Evolutionary conservation across 1,140 invertebrate species (phyloP).

Genomic region (Panagrolaimus sp.): DNA sequence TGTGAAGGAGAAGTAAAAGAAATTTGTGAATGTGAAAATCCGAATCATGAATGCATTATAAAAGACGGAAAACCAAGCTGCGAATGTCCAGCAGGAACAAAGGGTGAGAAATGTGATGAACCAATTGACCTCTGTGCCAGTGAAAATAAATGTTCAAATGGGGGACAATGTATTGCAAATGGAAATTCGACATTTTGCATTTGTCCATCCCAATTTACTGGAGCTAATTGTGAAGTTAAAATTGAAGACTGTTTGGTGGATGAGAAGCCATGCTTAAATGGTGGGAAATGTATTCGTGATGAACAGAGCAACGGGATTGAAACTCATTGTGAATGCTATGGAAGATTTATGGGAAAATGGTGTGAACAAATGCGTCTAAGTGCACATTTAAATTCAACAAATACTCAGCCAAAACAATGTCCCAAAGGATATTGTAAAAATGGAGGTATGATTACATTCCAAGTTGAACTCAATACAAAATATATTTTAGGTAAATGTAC

Average conservation of each 20-base stretch:
- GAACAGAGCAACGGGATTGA: not conserved
- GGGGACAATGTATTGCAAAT: constrained; percentile 12
- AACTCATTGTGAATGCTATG: constrained; percentile 7
- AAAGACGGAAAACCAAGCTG: not conserved
- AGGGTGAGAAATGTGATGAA: not conserved
- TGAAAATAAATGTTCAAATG: not conserved
- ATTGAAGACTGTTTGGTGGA: constrained; percentile 15
- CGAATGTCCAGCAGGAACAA: not conserved
- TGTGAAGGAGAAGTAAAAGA: not conserved
- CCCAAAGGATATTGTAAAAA: not conserved
- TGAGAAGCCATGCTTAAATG: constrained; percentile 16
- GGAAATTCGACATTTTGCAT: constrained; percentile 1
- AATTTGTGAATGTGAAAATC: constrained; percentile 1
- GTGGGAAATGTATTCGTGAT: constrained; percentile 16
- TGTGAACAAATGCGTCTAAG: constrained; percentile 15
- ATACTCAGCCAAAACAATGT: not conserved
- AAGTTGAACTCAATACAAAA: not conserved
- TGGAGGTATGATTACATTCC: not conserved
- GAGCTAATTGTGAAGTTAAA: not conserved
- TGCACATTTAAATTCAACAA: not conserved
- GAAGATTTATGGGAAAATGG: constrained; percentile 18
- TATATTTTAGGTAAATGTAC: not conserved
- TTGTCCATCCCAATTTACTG: constrained; percentile 2
- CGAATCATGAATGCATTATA: not conserved
- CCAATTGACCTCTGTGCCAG: not conserved